phyloP scores from a whole-genome alignment of 2,797 vertebrate genomes.

The Clarias laeviceps region DNA sequence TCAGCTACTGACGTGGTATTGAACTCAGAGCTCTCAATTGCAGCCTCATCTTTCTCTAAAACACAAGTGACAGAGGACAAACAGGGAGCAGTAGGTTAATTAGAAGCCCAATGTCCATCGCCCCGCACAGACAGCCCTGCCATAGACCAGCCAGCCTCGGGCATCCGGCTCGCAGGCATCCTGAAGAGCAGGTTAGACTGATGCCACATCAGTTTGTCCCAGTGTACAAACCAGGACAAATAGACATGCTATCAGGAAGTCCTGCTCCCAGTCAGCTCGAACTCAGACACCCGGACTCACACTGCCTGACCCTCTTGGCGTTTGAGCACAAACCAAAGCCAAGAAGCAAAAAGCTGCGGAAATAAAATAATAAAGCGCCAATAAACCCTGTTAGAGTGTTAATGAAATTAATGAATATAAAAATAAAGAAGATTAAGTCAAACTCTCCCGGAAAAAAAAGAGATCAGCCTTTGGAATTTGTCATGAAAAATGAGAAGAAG shows the following conservation, averaged over 20 bases:
- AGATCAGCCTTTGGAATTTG: conserved; percentile 37
- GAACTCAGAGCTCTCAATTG: conserved; percentile 99
- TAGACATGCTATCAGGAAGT: conserved; percentile 18
- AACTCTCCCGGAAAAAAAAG: conserved; percentile 48
- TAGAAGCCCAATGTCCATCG: conserved; percentile 91
- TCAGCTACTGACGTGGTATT: conserved; percentile 99
- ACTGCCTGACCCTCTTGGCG: conserved; percentile 85
- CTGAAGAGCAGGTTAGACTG: conserved; percentile 36
- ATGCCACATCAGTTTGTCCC: conserved; percentile 32
- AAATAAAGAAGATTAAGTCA: conserved; percentile 49
- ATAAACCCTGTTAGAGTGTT: conserved; percentile 86
- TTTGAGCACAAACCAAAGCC: conserved; percentile 83
- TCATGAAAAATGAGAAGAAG: conserved; percentile 36
- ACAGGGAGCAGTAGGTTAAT: conserved; percentile 99
- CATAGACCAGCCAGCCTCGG: conserved; percentile 48
- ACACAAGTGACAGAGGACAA: conserved; percentile 99
- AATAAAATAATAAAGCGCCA: conserved; percentile 69
- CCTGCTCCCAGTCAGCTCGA: conserved; percentile 28
- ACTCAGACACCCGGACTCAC: conserved; percentile 51
- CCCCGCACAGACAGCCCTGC: conserved; percentile 63
- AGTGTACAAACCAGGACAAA: conserved; percentile 15
- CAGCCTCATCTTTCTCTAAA: conserved; percentile 99
- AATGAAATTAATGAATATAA: conserved; percentile 66
- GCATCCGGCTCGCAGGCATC: conserved; percentile 22
- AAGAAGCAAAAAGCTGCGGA: conserved; percentile 82